Conservation (phyloP, 2,113 vertebrate species). For the Hemiscyllium ocellatum region DNA sequence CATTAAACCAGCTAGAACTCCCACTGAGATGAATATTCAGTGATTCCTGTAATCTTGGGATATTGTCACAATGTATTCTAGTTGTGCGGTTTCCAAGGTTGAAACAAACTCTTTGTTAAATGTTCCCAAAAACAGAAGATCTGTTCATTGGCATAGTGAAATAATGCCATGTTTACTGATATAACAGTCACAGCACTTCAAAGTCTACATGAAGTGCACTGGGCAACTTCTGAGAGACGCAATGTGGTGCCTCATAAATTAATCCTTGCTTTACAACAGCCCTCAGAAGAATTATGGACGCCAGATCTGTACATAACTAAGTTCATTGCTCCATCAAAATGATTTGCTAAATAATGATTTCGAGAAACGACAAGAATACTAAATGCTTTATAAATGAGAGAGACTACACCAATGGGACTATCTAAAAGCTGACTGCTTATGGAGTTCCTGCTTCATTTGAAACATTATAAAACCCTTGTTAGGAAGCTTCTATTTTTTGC, state of each 20-base stretch:
- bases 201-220: neutral
- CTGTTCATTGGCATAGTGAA: neutral
- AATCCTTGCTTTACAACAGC: neutral
- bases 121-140: neutral
- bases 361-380: neutral
- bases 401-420: neutral
- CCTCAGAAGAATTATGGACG: neutral
- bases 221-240: neutral
- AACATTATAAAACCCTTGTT: neutral
- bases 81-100: neutral
- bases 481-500: neutral
- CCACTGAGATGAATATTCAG: neutral
- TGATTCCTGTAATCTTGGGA: neutral
- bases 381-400: neutral
- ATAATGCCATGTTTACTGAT: neutral
- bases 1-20: too few species aligned
- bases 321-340: neutral
- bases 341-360: neutral
- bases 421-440: conserved; percentile 1
- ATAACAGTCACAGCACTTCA: neutral
- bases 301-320: neutral
- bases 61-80: neutral
- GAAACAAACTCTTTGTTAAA: neutral
- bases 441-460: neutral
- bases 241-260: neutral